Percentiles rank a stretch among this genome's conserved stretches.
Conservation (phyloP, 2,888 invertebrate genomes). For the Entomobrya proxima region DNA sequence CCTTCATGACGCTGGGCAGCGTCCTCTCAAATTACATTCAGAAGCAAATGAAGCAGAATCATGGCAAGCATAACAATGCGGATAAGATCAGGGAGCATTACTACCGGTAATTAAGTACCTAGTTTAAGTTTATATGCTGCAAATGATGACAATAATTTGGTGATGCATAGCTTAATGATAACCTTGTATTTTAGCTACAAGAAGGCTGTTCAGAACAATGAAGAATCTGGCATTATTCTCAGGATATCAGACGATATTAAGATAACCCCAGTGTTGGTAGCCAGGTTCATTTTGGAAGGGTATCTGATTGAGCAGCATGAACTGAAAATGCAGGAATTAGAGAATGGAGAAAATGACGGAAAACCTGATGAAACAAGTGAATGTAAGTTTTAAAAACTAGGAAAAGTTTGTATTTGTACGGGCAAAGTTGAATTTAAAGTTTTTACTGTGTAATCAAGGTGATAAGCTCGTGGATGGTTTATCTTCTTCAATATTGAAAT, state of each 20-base stretch:
- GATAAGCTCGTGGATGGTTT: conserved; percentile 76
- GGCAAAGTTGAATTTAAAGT: no score
- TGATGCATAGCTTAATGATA: neutral
- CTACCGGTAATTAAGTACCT: conserved; percentile 77
- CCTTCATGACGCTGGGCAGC: conserved; percentile 83
- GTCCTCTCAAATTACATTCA: conserved; percentile 84
- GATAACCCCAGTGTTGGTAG: conserved; percentile 81
- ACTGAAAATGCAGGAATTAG: conserved; percentile 73
- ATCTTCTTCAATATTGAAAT: conserved; percentile 79
- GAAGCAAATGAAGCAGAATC: conserved; percentile 82
- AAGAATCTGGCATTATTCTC: conserved; percentile 82
- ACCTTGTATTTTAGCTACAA: conserved; percentile 65
- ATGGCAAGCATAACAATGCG: conserved; percentile 81
- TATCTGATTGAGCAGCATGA: conserved; percentile 77
- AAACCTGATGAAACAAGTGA: conserved; percentile 25
- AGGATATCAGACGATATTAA: conserved; percentile 80
- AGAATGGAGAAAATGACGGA: conserved; percentile 23
- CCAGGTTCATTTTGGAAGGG: conserved; percentile 81
- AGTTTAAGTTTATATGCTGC: neutral
- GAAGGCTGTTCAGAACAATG: conserved; percentile 76
- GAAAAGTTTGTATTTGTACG: no score
- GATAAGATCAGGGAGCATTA: conserved; percentile 80
- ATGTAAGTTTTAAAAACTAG: neutral
- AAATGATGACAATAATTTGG: neutral
- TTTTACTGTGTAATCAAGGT: neutral